phyloP scores from a whole-genome alignment of 2,888 invertebrate species.

The Chymomyza amoena region DNA sequence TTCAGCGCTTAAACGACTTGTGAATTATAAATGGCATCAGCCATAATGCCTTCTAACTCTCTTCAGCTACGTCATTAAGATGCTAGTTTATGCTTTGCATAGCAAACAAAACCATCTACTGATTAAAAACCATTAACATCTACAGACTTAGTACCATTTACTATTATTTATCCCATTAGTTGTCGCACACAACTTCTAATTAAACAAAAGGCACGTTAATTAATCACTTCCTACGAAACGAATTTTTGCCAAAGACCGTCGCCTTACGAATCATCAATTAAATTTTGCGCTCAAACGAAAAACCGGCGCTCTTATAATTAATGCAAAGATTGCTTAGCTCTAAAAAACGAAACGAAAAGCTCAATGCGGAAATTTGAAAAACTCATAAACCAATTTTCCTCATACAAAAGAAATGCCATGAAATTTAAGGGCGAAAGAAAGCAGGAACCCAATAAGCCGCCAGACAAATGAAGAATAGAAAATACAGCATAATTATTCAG shows the following conservation, averaged over 20 bases:
- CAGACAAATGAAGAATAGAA: conserved; percentile 18
- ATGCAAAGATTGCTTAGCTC: conserved; percentile 27
- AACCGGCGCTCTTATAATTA: conserved; percentile 19
- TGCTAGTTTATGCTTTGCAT: too few species aligned
- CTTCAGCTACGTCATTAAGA: too few species aligned
- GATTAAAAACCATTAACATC: background rate
- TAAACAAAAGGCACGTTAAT: background rate
- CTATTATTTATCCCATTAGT: background rate
- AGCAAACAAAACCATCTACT: background rate
- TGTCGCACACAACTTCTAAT: background rate
- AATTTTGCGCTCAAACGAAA: background rate
- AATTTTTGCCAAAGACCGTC: background rate
- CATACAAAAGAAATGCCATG: conserved; percentile 19
- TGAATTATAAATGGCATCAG: too few species aligned
- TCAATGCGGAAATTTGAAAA: conserved; percentile 22
- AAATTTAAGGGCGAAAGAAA: conserved; percentile 13
- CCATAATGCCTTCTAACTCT: too few species aligned
- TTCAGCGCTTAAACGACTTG: too few species aligned
- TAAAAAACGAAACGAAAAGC: background rate
- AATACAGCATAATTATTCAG: conserved; percentile 62
- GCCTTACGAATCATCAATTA: background rate
- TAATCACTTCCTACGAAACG: background rate
- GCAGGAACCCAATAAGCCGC: conserved; percentile 1
- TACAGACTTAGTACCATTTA: background rate
- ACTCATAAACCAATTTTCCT: conserved; percentile 32